Conservation (phyloP, 2,888 invertebrate genomes). For the Andricus quercusramuli region DNA sequence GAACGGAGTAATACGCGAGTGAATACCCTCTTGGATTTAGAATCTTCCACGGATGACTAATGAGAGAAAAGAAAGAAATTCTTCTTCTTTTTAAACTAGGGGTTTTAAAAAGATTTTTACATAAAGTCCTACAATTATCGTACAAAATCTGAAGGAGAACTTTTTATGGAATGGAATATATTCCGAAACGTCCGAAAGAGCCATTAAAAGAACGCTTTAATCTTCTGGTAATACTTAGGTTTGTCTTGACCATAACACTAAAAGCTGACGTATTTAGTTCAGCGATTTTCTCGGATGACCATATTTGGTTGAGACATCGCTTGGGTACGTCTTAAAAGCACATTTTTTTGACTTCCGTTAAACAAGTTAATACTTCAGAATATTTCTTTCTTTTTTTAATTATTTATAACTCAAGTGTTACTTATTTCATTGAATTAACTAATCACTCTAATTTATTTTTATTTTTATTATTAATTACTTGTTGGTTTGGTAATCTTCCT, state of each 20-base stretch:
- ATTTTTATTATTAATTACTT: no score
- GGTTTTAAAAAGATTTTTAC: not conserved
- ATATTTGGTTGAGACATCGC: slow-evolving; percentile 54
- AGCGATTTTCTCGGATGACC: not conserved
- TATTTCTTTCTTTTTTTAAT: no score
- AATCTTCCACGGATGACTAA: not conserved
- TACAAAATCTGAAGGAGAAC: not conserved
- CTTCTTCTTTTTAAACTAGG: not conserved
- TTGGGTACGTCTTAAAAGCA: slow-evolving; percentile 18
- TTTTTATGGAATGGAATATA: slow-evolving; percentile 2
- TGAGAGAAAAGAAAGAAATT: not conserved
- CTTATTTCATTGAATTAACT: no score
- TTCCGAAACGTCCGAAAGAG: not conserved
- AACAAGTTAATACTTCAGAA: slow-evolving; percentile 56
- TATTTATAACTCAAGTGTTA: no score
- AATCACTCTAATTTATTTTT: no score
- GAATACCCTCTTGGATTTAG: not conserved
- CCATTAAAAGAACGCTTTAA: not conserved
- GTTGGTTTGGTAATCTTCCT: no score
- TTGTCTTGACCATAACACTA: not conserved
- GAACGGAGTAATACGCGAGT: no score
- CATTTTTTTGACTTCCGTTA: slow-evolving; percentile 16
- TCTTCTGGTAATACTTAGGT: not conserved
- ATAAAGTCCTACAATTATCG: not conserved
- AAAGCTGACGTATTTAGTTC: slow-evolving; percentile 17